Conservation (phyloP, 2,797 vertebrate genomes). For the Typhlichthys eigenmanni region DNA sequence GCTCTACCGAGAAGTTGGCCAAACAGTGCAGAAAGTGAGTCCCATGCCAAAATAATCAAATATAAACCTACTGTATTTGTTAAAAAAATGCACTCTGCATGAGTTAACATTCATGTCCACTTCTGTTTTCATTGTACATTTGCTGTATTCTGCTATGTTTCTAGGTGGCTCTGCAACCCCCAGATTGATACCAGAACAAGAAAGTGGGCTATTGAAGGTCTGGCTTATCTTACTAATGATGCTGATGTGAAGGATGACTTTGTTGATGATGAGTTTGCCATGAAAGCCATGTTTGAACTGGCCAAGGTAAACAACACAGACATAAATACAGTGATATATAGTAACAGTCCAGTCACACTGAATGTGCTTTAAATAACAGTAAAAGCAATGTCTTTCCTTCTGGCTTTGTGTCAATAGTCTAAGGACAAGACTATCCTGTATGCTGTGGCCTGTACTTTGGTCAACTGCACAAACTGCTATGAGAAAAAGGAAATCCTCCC, state of each 20-base stretch:
- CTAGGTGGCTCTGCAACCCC: slow-evolving; percentile 92
- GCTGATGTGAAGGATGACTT: slow-evolving; percentile 99
- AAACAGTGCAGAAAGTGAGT: slow-evolving; percentile 97
- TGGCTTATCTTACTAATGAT: slow-evolving; percentile 94
- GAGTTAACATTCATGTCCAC: not conserved
- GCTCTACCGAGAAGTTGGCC: slow-evolving; percentile 96
- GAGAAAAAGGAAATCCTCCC: slow-evolving; percentile 95
- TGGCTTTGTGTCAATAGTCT: slow-evolving; percentile 72
- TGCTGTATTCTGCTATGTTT: slow-evolving; percentile 1
- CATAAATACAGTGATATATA: not conserved
- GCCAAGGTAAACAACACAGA: slow-evolving; percentile 79
- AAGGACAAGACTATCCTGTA: slow-evolving; percentile 95
- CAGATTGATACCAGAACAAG: slow-evolving; percentile 89
- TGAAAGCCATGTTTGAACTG: slow-evolving; percentile 97
- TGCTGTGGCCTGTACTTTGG: slow-evolving; percentile 87
- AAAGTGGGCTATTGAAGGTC: slow-evolving; percentile 94
- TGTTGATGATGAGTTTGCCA: slow-evolving; percentile 89
- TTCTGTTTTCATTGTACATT: not conserved
- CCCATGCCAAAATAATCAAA: too few relatives aligned
- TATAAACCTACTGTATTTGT: too few relatives aligned
- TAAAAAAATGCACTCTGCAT: too few relatives aligned
- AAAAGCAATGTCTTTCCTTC: not conserved
- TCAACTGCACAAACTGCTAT: slow-evolving; percentile 96
- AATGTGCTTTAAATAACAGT: too few relatives aligned
- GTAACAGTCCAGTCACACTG: not conserved